Conservation (phyloP, 1,140 invertebrate species). For the Halyomorpha halys region DNA sequence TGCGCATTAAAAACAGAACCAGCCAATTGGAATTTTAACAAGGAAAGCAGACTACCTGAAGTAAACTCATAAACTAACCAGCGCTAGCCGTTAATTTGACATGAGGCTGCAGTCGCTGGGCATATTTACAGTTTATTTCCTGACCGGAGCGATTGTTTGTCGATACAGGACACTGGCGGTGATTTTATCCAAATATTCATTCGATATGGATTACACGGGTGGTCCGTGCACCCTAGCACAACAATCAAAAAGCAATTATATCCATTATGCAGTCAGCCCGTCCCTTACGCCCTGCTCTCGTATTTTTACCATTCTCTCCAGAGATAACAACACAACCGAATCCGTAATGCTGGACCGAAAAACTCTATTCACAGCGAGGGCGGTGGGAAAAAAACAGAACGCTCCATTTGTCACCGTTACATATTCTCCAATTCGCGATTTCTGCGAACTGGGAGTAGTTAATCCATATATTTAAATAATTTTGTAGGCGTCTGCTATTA, state of each 20-base stretch:
- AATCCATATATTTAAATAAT: too few species aligned
- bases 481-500: too few species aligned
- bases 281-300: not conserved
- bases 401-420: too few species aligned
- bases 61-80: slow-evolving; percentile 7
- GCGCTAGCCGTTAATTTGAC: not conserved
- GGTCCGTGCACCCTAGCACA: not conserved
- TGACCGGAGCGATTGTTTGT: slow-evolving; percentile 2
- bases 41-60: not conserved
- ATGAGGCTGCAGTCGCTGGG: not conserved
- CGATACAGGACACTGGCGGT: not conserved
- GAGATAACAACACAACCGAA: slow-evolving; percentile 21
- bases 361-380: not conserved
- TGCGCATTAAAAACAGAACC: too few species aligned
- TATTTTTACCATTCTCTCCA: slow-evolving; percentile 5
- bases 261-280: slow-evolving; percentile 22
- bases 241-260: slow-evolving; percentile 23
- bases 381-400: too few species aligned
- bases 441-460: too few species aligned
- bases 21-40: too few species aligned
- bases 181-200: slow-evolving; percentile 26
- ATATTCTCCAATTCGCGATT: too few species aligned
- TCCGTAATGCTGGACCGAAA: slow-evolving; percentile 2
- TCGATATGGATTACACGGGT: slow-evolving; percentile 22
- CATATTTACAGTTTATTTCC: slow-evolving; percentile 15